Evolutionary conservation across 1,140 invertebrate species (phyloP), one percentile per base, ranked within the genome.

Genomic region (Temnothorax curvispinosus): DNA sequence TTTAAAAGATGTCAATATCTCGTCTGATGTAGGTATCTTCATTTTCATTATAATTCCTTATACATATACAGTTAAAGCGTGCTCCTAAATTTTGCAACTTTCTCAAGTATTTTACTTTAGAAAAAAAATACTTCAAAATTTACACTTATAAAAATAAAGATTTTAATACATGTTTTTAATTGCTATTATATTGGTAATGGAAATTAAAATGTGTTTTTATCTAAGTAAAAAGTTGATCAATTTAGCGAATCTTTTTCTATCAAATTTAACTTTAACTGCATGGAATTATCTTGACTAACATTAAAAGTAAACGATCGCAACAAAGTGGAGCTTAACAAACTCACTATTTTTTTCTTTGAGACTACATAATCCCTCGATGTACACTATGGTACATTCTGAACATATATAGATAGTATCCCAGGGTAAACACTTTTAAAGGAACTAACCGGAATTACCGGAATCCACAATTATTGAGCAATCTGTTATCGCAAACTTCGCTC

Each of bases 271-370:
- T 74, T 32, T 2, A 74, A 60, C 7, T 38, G 27, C 27, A 27
- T 27, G 21, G 21, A n/a, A 52, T 54, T 69, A 71, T 13, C n/a
- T 62, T 5, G 41, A 41, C 18, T 41, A 9, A 18, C 18, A 18
- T 67, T 56, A 54, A 81, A 74, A 62, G 41, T 44, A 75, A 75
- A 75, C 32, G 4, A 50, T 62, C 52, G 13, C 32, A 13, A 50
- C 7, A 60, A 38, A 82, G 44, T 74, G 41, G 13, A 74, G 54
- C 54, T 84, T 50, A 84, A 84, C 50, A 15, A 81, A n/a, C 6
- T 52, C 65, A 54, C 38, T 41, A 38, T 50, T 62, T 71, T 50
- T 50, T 71, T 75, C 47, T 18, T 38, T 8, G 8, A 60, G 27
- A 60, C 47, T 60, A 47, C n/a, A 9, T 18, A 60, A 62, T 75